Conservation (phyloP, 2,113 vertebrate species). For the Maccullochella peelii region DNA sequence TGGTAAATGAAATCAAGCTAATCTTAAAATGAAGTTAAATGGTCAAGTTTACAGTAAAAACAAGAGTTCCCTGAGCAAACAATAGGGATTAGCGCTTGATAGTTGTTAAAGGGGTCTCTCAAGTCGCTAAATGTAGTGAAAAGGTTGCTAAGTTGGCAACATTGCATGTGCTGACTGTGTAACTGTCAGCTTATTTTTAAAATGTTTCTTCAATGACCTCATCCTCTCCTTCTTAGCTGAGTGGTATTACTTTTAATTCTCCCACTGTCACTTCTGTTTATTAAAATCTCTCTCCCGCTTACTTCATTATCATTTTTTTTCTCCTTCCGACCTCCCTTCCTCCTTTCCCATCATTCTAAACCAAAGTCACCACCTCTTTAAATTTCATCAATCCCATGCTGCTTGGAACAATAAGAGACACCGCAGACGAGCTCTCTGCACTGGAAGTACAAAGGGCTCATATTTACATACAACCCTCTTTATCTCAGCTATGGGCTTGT, state of each 20-base stretch:
- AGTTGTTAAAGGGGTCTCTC: no score
- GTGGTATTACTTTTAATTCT: not conserved
- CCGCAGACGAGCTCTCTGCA: slow-evolving; percentile 45
- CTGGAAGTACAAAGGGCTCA: slow-evolving; percentile 64
- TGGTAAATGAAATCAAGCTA: not conserved
- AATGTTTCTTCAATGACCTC: no score
- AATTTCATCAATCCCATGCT: slow-evolving; percentile 65
- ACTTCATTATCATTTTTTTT: slow-evolving; percentile 20
- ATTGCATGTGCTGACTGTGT: no score
- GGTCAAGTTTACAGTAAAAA: not conserved
- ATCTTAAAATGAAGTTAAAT: not conserved
- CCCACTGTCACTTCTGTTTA: not conserved
- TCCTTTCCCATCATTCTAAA: slow-evolving; percentile 29
- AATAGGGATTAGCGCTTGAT: no score
- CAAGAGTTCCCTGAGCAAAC: not conserved
- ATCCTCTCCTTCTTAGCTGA: not conserved
- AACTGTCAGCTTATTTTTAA: no score
- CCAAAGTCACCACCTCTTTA: slow-evolving; percentile 49
- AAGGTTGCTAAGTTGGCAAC: no score
- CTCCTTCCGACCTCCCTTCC: slow-evolving; percentile 11
- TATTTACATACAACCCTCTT: slow-evolving; percentile 79
- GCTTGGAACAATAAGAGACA: slow-evolving; percentile 66
- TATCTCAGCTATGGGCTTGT: slow-evolving; percentile 60
- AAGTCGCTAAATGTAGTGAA: no score
- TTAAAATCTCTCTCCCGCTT: slow-evolving; percentile 11